Percentiles rank a stretch among this genome's conserved stretches.
These are phyloP conservation scores for Alauda arvensis DNA, from an alignment of 2,797 vertebrate species.

Conservation along the genomic window DNA sequence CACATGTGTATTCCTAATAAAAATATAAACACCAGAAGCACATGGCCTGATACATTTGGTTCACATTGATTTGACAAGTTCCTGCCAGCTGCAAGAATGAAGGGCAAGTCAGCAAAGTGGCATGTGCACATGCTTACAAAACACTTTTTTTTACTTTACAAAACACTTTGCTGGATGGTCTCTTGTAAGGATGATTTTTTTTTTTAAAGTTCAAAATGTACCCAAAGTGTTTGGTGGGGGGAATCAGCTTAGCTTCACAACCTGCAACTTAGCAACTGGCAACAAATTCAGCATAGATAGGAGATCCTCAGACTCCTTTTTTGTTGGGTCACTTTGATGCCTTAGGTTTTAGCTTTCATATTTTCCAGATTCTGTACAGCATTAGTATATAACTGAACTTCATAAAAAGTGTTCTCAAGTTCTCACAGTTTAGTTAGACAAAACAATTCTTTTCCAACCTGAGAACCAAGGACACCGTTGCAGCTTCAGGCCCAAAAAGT, in stretches of 20 bases:
- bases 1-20: neutral
- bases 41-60: neutral
- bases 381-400: neutral
- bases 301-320: neutral
- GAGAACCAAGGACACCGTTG: fast-evolving
- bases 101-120: neutral
- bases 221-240: neutral
- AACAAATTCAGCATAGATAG: neutral
- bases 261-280: neutral
- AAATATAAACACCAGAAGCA: neutral
- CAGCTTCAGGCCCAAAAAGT: neutral
- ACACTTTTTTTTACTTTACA: too few relatives aligned
- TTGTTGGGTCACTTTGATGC: neutral
- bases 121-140: neutral
- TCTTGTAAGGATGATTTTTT: neutral
- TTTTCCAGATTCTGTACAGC: neutral
- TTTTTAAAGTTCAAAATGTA: neutral
- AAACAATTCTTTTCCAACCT: neutral
- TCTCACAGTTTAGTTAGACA: neutral
- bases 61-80: neutral
- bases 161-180: neutral
- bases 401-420: neutral
- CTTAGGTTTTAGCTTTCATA: neutral
- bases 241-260: neutral
- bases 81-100: neutral